Conservation (phyloP, 1,140 invertebrate species). For the Arion vulgaris region DNA sequence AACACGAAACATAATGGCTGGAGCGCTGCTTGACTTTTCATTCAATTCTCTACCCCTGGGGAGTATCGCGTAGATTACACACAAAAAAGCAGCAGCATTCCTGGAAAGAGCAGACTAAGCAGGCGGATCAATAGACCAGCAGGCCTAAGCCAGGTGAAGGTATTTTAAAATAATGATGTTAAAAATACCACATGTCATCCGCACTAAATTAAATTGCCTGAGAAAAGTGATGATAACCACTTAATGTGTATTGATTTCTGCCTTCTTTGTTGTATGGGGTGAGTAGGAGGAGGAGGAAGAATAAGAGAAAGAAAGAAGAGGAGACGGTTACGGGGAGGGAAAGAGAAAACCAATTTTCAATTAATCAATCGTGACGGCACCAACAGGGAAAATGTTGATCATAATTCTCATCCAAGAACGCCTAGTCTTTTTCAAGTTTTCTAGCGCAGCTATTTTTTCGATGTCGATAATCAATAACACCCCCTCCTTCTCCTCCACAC, state of each 20-base stretch:
- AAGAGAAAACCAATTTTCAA: too few species aligned
- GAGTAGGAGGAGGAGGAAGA: too few species aligned
- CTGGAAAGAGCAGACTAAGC: not conserved
- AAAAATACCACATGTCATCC: not conserved
- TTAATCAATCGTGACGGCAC: not conserved
- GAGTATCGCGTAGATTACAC: not conserved
- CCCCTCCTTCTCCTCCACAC: too few species aligned
- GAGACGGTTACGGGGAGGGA: too few species aligned
- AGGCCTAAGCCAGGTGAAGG: not conserved
- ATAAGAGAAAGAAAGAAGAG: too few species aligned
- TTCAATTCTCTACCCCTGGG: not conserved
- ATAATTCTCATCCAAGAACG: too few species aligned
- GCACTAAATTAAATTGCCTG: not conserved
- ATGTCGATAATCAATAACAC: too few species aligned
- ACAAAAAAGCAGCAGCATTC: not conserved
- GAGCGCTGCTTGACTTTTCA: not conserved
- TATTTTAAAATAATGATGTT: not conserved
- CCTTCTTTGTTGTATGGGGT: too few species aligned
- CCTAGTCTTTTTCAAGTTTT: too few species aligned
- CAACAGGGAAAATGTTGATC: not conserved
- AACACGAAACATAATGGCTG: not conserved
- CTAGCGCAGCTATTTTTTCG: too few species aligned
- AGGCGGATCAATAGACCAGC: not conserved
- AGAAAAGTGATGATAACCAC: not conserved
- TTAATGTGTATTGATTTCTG: not conserved